Base-by-base conservation (phyloP, 2,797 vertebrate genomes). In the Pseudomugil gertrudae region DNA sequence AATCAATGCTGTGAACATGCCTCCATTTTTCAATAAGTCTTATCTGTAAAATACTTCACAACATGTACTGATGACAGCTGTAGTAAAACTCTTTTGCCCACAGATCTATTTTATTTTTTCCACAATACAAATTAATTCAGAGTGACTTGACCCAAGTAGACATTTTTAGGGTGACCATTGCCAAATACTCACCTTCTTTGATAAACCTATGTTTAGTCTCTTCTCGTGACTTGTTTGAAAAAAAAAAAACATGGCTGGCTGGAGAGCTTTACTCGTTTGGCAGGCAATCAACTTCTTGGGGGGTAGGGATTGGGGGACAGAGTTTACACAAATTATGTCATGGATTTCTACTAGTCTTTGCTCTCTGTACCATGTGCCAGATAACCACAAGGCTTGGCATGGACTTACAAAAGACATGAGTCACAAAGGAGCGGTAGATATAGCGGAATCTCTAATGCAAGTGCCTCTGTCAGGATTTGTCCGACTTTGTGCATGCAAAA, bases 351-450 rank as follows among this genome's bases (percentile, higher is more conserved):
- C 14, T 6, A 51, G 26, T 17, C 26, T 52, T 52, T 7, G 26
- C 9, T 29, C 7, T 52, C 50, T 52, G 7, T 29, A 52, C 3
- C 15, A 52, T 52, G 50, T 29, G 15, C 24, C 50, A 52, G 50
- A 52, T 52, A 52, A 27, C 26, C 26, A 27, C 24, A 27, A 52
- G 50, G 50, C 26, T 17, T 52, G 69, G 66, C 62, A 71, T 69
- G 55, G 69, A 64, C 61, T 73, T 71, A 84, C 60, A 67, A 70
- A 66, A 67, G 59, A 70, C 84, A 72, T 45, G 57, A 75, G 60
- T 69, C 69, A 84, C 83, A 63, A 67, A 65, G 72, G 77, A 69
- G 74, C 64, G 66, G 78, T 87, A 87, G 79, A 87, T 78, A 78
- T 84, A 68, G 66, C 66, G 66, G 63, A 70, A 76, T 76, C 72